Conservation (phyloP, 2,888 invertebrate genomes). For the Drosophila aldrichi region DNA sequence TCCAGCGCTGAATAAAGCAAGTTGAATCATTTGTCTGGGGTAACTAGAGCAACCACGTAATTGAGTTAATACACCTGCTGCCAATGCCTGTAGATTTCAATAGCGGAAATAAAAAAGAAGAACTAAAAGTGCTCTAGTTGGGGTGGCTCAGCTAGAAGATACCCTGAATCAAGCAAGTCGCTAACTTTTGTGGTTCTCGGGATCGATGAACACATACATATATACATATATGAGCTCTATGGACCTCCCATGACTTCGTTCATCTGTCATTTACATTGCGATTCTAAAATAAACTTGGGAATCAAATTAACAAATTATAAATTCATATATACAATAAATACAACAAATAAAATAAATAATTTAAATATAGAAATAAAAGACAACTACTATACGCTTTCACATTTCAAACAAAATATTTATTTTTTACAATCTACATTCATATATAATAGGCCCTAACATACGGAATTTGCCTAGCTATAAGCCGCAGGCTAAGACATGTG, state of each 20-base stretch:
- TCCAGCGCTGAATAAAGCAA: slow-evolving; percentile 17
- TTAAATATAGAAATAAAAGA: too few species aligned
- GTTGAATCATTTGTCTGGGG: slow-evolving; percentile 51
- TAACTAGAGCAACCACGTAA: slow-evolving; percentile 64
- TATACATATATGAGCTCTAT: too few species aligned
- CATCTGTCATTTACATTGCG: too few species aligned
- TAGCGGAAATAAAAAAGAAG: slow-evolving; percentile 1
- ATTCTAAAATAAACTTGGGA: too few species aligned
- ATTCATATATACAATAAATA: too few species aligned
- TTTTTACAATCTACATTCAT: neutral
- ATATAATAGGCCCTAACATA: neutral
- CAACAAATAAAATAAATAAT: too few species aligned
- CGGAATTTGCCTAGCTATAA: neutral
- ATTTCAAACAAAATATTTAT: too few species aligned
- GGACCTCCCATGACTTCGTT: too few species aligned
- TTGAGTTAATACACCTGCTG: slow-evolving; percentile 69
- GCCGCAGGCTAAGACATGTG: neutral
- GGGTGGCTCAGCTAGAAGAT: neutral
- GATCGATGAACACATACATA: too few species aligned
- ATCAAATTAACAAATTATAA: too few species aligned
- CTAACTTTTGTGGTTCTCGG: too few species aligned
- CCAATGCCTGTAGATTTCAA: slow-evolving; percentile 26
- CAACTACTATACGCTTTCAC: too few species aligned
- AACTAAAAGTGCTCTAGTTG: neutral
- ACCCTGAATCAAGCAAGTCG: neutral